Base-by-base conservation (phyloP, 2,113 vertebrate genomes). In the Theropithecus gelada region DNA sequence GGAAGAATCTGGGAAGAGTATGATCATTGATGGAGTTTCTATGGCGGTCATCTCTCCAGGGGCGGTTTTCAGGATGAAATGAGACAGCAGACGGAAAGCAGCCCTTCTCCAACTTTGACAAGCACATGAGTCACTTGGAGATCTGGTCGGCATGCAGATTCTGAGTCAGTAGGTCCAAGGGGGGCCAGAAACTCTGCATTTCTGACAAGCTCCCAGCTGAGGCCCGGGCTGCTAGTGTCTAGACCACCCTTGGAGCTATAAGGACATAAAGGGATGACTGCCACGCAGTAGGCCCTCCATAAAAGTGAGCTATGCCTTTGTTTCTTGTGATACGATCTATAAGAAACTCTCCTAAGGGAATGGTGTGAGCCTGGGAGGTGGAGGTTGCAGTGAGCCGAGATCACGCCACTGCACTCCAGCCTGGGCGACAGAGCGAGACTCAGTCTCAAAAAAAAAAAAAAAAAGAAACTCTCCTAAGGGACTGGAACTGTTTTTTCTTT, bases 131-230 rank as follows among this genome's bases (percentile, higher is more conserved):
- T 57, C 48, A 61, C 43, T 75, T 40, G 70, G 68, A 68, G 48
- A 43, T 68, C 78, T 85, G 18, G 50, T 57, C 5, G 8, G 83
- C 0, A 1, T 6, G 8, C 6, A 72, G 45, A 35, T 73, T 84
- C 4, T 2, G 30, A 55, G 68, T 92, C 45, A 0, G 20, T 5
- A 32, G 55, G 66, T 35, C 35, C 50, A 48, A 79, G 40, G 3
- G 32, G 79, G 88, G 61, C n/a, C 91, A 17, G 43, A 80, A 64
- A 50, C 40, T 55, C 50, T 48, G 43, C 88, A 87, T 88, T 94
- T 83, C 90, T 81, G 35, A 73, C 8, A 35, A 25, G 35, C 22
- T 75, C 22, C 83, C 52, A 59, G 76, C 35, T 38, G 61, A 93
- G 61, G 45, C 27, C 57, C 30, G 43, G 43, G 45, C 23, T 9